phyloP scores from a whole-genome alignment of 2,797 vertebrate species.

The Schizopygopsis pylzovi region DNA sequence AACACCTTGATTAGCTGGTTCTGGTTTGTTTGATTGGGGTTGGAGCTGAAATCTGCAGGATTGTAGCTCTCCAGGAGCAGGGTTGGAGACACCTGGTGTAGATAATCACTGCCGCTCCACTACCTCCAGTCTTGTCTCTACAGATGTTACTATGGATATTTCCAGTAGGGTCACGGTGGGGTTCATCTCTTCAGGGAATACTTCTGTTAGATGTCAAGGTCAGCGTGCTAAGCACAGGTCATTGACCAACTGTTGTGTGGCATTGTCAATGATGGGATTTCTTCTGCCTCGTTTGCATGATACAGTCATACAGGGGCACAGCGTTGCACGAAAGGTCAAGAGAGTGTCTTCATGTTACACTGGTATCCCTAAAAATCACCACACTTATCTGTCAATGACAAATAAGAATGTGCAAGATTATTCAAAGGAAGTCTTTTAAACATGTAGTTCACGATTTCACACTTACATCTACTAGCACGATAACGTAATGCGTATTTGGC shows the following conservation, averaged over 20 bases:
- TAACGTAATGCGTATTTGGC: too few relatives aligned
- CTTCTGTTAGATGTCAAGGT: conserved; percentile 56
- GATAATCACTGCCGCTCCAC: background rate
- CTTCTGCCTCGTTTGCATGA: conserved; percentile 17
- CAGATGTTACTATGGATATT: conserved; percentile 17
- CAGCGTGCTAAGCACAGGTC: conserved; percentile 48
- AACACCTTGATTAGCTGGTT: too few relatives aligned
- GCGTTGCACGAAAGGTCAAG: conserved; percentile 15
- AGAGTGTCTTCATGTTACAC: background rate
- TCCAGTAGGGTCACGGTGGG: conserved; percentile 5
- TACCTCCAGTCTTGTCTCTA: background rate
- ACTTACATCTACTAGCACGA: too few relatives aligned
- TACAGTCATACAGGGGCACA: background rate
- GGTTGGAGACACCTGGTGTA: background rate
- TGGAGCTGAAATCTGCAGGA: too few relatives aligned
- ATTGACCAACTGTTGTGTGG: conserved; percentile 57
- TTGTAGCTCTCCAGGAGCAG: too few relatives aligned
- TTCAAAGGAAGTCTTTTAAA: too few relatives aligned
- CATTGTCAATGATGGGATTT: conserved; percentile 25
- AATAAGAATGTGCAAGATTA: background rate
- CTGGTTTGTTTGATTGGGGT: too few relatives aligned
- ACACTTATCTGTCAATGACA: background rate
- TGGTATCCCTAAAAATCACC: background rate
- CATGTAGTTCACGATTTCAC: too few relatives aligned
- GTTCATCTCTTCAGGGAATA: conserved; percentile 24